Base-by-base conservation (phyloP, 2,113 vertebrate genomes). In the Leptobrachium ailaonicum region DNA sequence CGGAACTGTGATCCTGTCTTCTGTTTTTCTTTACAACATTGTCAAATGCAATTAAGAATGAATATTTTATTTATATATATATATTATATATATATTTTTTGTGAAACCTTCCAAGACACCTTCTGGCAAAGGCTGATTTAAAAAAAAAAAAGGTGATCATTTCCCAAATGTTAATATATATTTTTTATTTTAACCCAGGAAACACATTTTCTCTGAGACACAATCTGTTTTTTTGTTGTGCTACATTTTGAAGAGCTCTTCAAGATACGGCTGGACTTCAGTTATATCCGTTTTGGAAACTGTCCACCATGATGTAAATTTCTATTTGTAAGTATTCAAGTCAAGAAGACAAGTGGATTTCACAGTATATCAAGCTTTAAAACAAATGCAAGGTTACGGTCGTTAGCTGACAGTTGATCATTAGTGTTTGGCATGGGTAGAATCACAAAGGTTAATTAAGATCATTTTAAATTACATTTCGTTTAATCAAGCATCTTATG, bases 1-100 rank as follows among this genome's bases (percentile, higher is more conserved):
- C 96, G 0, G 96, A 98, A 90, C 94, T 98, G 94, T 98, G 94
- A 98, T 77, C 77, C 2, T 67, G 14, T 2, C 12, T 41, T 41
- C 11, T 66, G 40, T 40, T 64, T 63, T 11, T 64, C 71, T 13
- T 8, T 64, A 13, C 50, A 32, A 73, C 41, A 67, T 43, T 73
- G 45, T 73, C 9, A 73, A 67, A 58, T 74, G 63, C 71, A 80
- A 58, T 66, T 50, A 42, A 79, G 62, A 58, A 44, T 80, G 12
- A 20, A 7, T 44, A 14, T 41, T 71, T 71, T 69, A 14, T 44
- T 40, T 12, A 11, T 42, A 67, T 41, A 67, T 13, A 69, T 42
- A 8, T 1, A 54, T 32, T 13, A 69, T 42, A 50, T 50, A 50
- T 50, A 50, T 50, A 43, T 54, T 4, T 69, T 63, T 62, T 71